Base-by-base conservation (phyloP, 1,140 invertebrate genomes). In the Drosophila punjabiensis region DNA sequence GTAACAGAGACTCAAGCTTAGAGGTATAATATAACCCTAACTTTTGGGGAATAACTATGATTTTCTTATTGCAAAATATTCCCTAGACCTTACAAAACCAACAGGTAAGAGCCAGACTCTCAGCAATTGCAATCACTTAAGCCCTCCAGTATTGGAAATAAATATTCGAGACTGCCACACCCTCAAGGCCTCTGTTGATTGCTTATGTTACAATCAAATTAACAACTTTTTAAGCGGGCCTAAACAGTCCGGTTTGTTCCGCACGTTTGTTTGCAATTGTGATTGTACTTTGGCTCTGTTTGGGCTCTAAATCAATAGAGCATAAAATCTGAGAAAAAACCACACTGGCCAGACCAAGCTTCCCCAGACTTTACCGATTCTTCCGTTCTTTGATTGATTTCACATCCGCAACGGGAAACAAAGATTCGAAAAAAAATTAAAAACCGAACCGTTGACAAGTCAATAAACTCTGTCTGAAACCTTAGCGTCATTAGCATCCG, bases 321-420 rank as follows among this genome's bases (percentile, higher is more conserved):
- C 82, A 68, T 86, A 71, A 86, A 75, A 67, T 65, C 47, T 64
- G 55, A 59, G 66, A 76, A 65, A 76, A 65, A 65, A 56, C 6
- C 53, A 20, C 61, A 28, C 47, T 68, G 67, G 37, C 33, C 41
- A 63, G 30, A 35, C 74, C 35, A 68, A 63, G 55, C 24, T 48
- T 56, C 48, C 37, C 30, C 39, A 33, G 41, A 9, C 37, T 41
- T 56, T 41, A 61, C 16, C 43, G 20, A 61, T 62, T 33, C 45
- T n/a, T 56, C 14, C 53, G 61, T 48, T 64, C 74, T 74, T 78
- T 75, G 70, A 86, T 73, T 48, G 48, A 59, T 81, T 84, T 89
- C 55, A 79, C 84, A 88, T 89, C 80, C 85, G 81, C 43, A 53
- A 52, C 14, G 16, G 50, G 16, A 28, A 50, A 45, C 69, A 35